Conservation (phyloP, 2,113 vertebrate genomes). For the Tragelaphus imberbis region DNA sequence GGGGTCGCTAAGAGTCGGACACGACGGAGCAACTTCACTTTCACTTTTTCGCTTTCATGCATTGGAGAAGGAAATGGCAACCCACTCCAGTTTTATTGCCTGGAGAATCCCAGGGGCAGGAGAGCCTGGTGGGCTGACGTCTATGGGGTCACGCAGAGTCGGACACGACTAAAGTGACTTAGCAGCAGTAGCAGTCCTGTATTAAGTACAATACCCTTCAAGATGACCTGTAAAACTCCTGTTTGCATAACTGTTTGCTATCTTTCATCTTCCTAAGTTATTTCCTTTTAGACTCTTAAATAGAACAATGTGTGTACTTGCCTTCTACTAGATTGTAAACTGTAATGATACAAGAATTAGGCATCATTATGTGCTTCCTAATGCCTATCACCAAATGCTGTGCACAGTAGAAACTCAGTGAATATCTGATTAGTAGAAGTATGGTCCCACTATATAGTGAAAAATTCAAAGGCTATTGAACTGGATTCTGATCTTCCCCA, state of each 20-base stretch:
- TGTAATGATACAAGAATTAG: neutral
- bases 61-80: too few relatives aligned
- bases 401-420: neutral
- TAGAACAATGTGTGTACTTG: neutral
- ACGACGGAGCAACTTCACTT: too few relatives aligned
- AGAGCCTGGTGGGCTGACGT: too few relatives aligned
- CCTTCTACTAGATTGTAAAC: neutral
- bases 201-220: neutral
- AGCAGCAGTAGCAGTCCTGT: too few relatives aligned
- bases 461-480: neutral
- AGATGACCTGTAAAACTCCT: neutral
- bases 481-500: neutral
- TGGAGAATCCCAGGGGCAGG: too few relatives aligned
- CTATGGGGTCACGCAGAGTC: too few relatives aligned
- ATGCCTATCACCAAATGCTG: neutral
- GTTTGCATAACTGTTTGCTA: neutral
- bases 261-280: neutral
- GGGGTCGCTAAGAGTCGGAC: too few relatives aligned
- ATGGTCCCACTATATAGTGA: neutral
- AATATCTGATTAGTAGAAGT: neutral
- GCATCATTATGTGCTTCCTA: neutral
- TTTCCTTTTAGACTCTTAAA: neutral
- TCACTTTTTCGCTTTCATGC: too few relatives aligned
- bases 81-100: too few relatives aligned
- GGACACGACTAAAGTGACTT: too few relatives aligned